Evolutionary conservation across 2,113 vertebrate species (phyloP).

Genomic region (Hoplias malabaricus): DNA sequence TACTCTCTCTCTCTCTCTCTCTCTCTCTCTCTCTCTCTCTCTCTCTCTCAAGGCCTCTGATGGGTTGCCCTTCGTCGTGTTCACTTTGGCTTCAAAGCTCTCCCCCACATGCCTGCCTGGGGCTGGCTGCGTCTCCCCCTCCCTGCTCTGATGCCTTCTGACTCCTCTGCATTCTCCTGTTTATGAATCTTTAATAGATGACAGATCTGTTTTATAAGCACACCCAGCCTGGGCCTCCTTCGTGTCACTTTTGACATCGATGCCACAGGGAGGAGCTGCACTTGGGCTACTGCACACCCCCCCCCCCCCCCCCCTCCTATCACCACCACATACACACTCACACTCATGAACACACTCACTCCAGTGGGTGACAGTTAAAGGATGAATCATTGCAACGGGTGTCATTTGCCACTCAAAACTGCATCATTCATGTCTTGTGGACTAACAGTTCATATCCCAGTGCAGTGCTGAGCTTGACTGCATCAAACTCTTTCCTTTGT

Average conservation of each 20-base stretch:
- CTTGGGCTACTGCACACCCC: slow-evolving; percentile 8
- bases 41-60: slow-evolving; percentile 29
- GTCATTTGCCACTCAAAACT: slow-evolving; percentile 39
- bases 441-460: slow-evolving; percentile 1
- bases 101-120: slow-evolving; percentile 54
- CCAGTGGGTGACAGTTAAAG: slow-evolving; percentile 28
- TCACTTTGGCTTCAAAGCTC: slow-evolving; percentile 57
- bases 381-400: slow-evolving; percentile 42
- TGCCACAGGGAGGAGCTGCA: slow-evolving; percentile 49
- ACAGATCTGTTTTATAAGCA: slow-evolving; percentile 59
- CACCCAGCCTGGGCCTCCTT: slow-evolving; percentile 43
- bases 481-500: too few relatives aligned
- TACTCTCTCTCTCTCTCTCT: slow-evolving; percentile 19
- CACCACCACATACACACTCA: not conserved
- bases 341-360: not conserved
- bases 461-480: too few relatives aligned
- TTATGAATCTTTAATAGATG: slow-evolving; percentile 62
- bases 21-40: not conserved
- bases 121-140: slow-evolving; percentile 37
- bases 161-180: slow-evolving; percentile 56
- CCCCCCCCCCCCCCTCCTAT: too few relatives aligned
- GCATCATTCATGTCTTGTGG: slow-evolving; percentile 29
- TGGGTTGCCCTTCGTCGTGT: slow-evolving; percentile 49
- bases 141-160: slow-evolving; percentile 46
- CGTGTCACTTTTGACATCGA: slow-evolving; percentile 57